Evolutionary conservation across 2,797 vertebrate genomes (phyloP).

Genomic region (Netta rufina): DNA sequence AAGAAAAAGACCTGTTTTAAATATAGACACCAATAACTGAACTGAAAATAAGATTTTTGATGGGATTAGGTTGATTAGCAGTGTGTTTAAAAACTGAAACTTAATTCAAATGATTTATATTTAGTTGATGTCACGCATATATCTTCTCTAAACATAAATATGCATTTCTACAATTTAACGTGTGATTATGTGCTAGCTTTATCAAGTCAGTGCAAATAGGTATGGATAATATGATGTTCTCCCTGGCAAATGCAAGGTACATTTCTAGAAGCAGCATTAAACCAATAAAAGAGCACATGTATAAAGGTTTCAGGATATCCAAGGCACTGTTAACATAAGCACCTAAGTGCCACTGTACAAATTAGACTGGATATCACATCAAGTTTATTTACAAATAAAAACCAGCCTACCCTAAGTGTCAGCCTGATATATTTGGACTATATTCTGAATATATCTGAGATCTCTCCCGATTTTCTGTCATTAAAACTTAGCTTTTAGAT

Average conservation of each 20-base stretch:
- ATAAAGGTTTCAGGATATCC: neutral
- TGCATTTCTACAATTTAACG: neutral
- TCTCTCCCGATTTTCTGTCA: neutral
- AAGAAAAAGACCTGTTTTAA: neutral
- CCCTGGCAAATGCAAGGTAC: neutral
- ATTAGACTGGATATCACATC: neutral
- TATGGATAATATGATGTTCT: neutral
- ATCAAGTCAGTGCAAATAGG: neutral
- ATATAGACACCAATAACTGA: neutral
- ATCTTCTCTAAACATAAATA: neutral
- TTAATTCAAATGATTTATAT: neutral
- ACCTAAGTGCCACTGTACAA: neutral
- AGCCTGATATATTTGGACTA: neutral
- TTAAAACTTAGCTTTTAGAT: neutral
- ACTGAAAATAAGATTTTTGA: neutral
- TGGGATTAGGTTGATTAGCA: neutral
- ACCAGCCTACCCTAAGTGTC: neutral
- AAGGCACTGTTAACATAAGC: neutral
- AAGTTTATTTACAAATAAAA: neutral
- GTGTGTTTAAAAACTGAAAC: neutral
- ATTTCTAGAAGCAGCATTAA: neutral
- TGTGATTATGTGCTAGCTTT: neutral
- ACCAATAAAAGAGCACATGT: too few species aligned
- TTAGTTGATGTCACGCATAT: neutral
- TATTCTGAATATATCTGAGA: neutral